Evolutionary conservation across 2,888 invertebrate species (phyloP).

Genomic region (Horisme vitalbata): DNA sequence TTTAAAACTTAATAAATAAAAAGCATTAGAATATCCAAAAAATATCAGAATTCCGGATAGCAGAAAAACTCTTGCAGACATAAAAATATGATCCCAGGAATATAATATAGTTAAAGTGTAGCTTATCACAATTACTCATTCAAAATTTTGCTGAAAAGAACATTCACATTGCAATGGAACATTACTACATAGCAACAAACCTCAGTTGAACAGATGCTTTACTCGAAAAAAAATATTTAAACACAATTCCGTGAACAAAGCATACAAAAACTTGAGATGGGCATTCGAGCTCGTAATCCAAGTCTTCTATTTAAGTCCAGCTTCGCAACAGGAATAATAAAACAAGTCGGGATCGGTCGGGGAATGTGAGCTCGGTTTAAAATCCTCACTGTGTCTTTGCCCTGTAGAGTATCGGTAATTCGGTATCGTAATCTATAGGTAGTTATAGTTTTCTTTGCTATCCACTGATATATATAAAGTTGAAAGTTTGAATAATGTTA

Average conservation of each 20-base stretch:
- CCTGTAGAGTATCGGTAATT: background rate
- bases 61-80: too few relatives aligned
- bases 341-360: conserved; percentile 18
- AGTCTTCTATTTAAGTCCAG: conserved; percentile 23
- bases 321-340: conserved; percentile 24
- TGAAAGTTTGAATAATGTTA: too few relatives aligned
- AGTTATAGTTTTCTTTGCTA: too few relatives aligned
- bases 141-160: too few relatives aligned
- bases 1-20: too few relatives aligned
- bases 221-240: background rate
- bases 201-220: background rate
- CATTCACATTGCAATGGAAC: background rate
- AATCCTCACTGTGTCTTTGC: conserved; percentile 11
- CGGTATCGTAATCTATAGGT: too few relatives aligned
- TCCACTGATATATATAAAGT: too few relatives aligned
- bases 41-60: too few relatives aligned
- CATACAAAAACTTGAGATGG: conserved; percentile 14
- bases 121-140: too few relatives aligned
- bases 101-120: too few relatives aligned
- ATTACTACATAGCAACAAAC: conserved; percentile 3
- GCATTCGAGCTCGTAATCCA: conserved; percentile 15
- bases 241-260: conserved; percentile 13
- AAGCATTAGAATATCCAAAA: too few relatives aligned
- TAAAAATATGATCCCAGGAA: too few relatives aligned
- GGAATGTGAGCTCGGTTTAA: conserved; percentile 19